Evolutionary conservation across 2,888 invertebrate species (phyloP), one percentile per base, ranked within the genome.

Genomic region (Pimpla rufipes): DNA sequence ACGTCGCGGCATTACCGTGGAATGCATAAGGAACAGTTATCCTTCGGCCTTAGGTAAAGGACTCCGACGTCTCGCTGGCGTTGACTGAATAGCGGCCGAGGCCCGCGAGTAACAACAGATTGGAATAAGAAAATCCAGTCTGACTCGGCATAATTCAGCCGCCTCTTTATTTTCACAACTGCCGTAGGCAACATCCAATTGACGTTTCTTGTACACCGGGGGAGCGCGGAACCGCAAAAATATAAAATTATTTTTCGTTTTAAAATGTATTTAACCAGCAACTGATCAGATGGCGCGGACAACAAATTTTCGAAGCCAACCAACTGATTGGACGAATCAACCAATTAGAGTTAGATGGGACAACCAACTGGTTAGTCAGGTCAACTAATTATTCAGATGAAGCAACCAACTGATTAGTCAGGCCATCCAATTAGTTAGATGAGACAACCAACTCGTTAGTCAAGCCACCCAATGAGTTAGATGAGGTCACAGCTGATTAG

Each of bases 21-120:
- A 85, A 85, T 85, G 80, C 76, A 75, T 71, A 57, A 75, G 52
- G 76, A 85, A 85, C 85, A 85, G 85, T 85, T 85, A 85, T 83
- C 78, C 84, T 45, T 42, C 23, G 75, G 74, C 23, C 73, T 77
- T 70, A 57, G n/a, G n/a, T n/a, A n/a, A n/a, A 74, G 70, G 71
- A 82, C 40, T 70, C 66, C 74, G 66, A 18, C 45, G 77, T 73
- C 59, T n/a, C 16, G 37, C 59, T 82, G 74, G 47, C 59, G 68
- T 76, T 71, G 23, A 59, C 37, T 77, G 66, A 71, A 52, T 21
- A 45, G 21, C 62, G 40, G 23, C 40, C 42, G 50, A 45, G 52
- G 45, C 42, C 18, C 23, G 23, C 57, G 4, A 59, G 59, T 6
- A 59, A 73, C 29, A 11, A 42, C 16, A 57, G 23, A 42, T 57